phyloP scores from a whole-genome alignment of 2,888 invertebrate genomes.

The Hipparchia sbordonii region DNA sequence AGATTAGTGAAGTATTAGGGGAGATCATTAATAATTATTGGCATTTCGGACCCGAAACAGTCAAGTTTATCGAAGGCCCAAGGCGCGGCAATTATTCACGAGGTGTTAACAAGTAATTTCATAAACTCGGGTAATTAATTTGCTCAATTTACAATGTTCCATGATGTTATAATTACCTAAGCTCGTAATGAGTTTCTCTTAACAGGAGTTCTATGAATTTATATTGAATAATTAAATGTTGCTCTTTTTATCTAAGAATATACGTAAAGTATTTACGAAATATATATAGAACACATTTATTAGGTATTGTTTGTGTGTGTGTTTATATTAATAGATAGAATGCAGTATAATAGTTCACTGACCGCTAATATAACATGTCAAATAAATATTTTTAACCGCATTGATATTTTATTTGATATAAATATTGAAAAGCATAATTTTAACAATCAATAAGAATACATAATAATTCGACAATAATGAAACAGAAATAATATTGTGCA shows the following conservation, averaged over 20 bases:
- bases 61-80: constrained; percentile 48
- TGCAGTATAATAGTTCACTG: no score
- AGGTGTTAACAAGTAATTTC: constrained; percentile 53
- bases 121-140: constrained; percentile 37
- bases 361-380: no score
- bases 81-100: constrained; percentile 58
- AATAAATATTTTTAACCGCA: no score
- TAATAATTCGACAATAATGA: background rate
- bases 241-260: background rate
- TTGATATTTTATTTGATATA: no score
- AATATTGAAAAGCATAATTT: no score
- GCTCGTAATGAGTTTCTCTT: constrained; percentile 13
- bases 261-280: no score
- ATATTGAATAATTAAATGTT: background rate
- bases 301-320: no score
- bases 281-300: no score
- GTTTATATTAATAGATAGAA: no score
- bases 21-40: constrained; percentile 62
- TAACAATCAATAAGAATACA: no score
- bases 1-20: constrained; percentile 61
- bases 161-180: constrained; percentile 16
- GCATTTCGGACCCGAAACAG: constrained; percentile 41
- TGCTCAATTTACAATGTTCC: constrained; percentile 25
- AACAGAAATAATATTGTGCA: background rate
- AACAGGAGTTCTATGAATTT: background rate